phyloP scores from a whole-genome alignment of 2,113 vertebrate species.

The Ondatra zibethicus region DNA sequence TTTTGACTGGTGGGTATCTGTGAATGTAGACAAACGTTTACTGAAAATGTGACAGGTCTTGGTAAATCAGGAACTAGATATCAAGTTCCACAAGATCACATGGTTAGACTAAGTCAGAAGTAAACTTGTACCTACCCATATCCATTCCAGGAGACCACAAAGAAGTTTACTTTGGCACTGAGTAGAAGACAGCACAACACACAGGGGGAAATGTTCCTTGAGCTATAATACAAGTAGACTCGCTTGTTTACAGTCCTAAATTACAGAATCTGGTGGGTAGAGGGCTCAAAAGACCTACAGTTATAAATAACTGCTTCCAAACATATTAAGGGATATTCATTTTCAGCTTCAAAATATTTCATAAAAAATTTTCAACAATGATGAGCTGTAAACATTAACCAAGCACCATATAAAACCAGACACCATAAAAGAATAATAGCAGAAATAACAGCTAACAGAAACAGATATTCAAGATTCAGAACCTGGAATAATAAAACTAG shows the following conservation, averaged over 20 bases:
- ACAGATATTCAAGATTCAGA: constrained; percentile 14
- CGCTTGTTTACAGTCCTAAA: neutral
- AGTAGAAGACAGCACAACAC: neutral
- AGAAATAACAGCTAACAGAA: constrained; percentile 25
- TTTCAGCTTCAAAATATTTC: constrained; percentile 27
- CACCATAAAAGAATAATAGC: neutral
- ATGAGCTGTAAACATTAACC: neutral
- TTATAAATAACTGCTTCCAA: neutral
- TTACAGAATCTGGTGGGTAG: neutral
- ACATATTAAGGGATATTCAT: neutral
- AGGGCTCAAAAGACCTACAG: neutral
- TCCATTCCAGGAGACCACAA: neutral
- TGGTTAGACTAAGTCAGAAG: constrained; percentile 28
- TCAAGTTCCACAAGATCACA: constrained; percentile 5
- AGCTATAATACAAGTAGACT: neutral
- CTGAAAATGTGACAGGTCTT: neutral
- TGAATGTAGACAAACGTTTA: constrained; percentile 16
- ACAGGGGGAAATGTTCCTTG: neutral
- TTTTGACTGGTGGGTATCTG: neutral
- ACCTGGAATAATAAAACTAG: neutral
- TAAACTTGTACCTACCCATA: neutral
- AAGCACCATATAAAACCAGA: neutral
- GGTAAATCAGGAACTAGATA: constrained; percentile 25
- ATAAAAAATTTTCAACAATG: constrained; percentile 52
- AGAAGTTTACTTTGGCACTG: constrained; percentile 14